Evolutionary conservation across 2,113 vertebrate genomes (phyloP).

Genomic region (Dicentrarchus labrax): DNA sequence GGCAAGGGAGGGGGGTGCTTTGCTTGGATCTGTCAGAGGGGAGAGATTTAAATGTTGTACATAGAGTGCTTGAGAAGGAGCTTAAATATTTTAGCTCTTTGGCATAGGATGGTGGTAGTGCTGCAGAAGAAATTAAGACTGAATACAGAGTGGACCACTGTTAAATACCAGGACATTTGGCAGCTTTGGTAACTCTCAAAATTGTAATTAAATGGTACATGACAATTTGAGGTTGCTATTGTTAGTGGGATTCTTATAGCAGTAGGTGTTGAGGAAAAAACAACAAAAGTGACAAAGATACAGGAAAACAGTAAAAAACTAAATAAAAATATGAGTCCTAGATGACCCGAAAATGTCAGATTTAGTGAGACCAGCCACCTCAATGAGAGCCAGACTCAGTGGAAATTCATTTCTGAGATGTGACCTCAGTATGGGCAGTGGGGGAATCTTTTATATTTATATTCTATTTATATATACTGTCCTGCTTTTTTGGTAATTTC

Average conservation of each 20-base stretch:
- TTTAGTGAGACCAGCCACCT: constrained; percentile 4
- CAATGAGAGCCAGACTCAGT: constrained; percentile 6
- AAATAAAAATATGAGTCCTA: constrained; percentile 51
- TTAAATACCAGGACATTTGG: constrained; percentile 47
- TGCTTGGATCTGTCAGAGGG: constrained; percentile 66
- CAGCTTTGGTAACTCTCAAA: constrained; percentile 46
- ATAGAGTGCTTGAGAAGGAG: constrained; percentile 59
- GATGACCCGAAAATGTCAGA: neutral
- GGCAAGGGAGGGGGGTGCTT: constrained; percentile 42
- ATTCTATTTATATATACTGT: neutral
- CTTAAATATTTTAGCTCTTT: constrained; percentile 67
- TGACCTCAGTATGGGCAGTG: neutral
- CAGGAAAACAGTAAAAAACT: neutral
- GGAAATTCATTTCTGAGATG: constrained; percentile 3
- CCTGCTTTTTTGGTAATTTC: neutral
- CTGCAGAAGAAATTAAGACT: constrained; percentile 64
- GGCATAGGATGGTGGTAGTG: constrained; percentile 53
- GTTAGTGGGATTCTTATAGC: constrained; percentile 30
- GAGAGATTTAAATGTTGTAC: constrained; percentile 63
- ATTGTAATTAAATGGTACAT: constrained; percentile 58
- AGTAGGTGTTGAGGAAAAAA: constrained; percentile 6
- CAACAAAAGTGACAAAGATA: constrained; percentile 8
- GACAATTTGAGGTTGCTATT: constrained; percentile 51
- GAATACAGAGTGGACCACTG: constrained; percentile 45
- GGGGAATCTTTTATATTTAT: neutral